phyloP scores from a whole-genome alignment of 2,888 invertebrate species.

The Psylliodes chrysocephalus region DNA sequence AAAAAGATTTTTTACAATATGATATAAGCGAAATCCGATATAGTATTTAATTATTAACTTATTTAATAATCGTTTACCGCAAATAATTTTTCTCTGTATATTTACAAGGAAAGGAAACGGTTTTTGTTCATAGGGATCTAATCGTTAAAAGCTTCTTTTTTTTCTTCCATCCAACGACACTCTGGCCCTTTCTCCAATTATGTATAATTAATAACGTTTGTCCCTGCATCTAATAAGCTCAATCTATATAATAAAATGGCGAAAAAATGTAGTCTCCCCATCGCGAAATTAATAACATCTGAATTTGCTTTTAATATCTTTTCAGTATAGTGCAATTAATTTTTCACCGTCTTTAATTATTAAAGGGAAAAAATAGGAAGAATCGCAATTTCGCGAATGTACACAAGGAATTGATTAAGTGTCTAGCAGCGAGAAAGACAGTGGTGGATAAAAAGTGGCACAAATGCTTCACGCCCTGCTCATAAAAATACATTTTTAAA shows the following conservation, averaged over 20 bases:
- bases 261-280: constrained; percentile 24
- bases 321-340: constrained; percentile 45
- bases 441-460: constrained; percentile 5
- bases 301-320: constrained; percentile 43
- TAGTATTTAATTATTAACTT: too few species aligned
- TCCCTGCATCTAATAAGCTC: constrained; percentile 23
- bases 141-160: not conserved
- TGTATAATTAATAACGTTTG: constrained; percentile 28
- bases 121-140: too few species aligned
- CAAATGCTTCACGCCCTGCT: too few species aligned
- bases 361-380: constrained; percentile 44
- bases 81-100: too few species aligned
- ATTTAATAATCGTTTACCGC: too few species aligned
- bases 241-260: constrained; percentile 33
- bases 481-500: too few species aligned
- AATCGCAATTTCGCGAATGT: constrained; percentile 44
- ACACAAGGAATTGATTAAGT: constrained; percentile 49
- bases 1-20: too few species aligned
- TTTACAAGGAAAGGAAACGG: too few species aligned
- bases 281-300: constrained; percentile 35
- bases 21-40: too few species aligned
- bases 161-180: not conserved
- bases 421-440: constrained; percentile 27
- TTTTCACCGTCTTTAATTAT: constrained; percentile 44
- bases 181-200: constrained; percentile 7